Base-by-base conservation (phyloP, 2,888 invertebrate genomes). In the Epicampocera succincta region DNA sequence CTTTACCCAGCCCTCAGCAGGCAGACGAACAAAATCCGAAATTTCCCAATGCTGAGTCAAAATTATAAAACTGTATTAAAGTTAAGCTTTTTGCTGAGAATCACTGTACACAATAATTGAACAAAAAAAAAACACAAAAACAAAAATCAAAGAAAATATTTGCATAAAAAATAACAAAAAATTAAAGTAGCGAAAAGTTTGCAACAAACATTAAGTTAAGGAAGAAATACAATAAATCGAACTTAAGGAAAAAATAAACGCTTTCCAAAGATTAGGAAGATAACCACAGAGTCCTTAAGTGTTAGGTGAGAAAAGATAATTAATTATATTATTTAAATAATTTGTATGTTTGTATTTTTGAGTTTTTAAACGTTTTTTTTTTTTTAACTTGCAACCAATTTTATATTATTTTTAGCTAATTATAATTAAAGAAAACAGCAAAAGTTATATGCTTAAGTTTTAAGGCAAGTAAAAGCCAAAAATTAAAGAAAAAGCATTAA, bases 1-100 rank as follows among this genome's bases (percentile, higher is more conserved):
- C 96, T 0, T 94, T 95, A 56, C 94, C 96, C 58, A 94, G 94
- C 74, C 94, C 94, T 61, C 88, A 88, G 77, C 87, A 87, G 60
- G 87, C 88, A 38, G 87, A 88, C 65, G 76, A 86, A 15, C 84
- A 72, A 54, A 66, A 72, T 25, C 85, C 82, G 6, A 84, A 80
- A 75, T 88, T 89, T 60, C 86, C 86, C 8, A 83, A 76, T 65
- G 85, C 86, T 65, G 89, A 89, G 86, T 89, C 89, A 78, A 89
- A 88, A 85, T 87, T 89, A 86, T 89, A 89, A 88, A 83, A 84
- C 78, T 66, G 65, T 82, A 69, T 65, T 63, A 85, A 21, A 52
- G 52, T 17, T 48, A 54, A 66, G 56, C 63, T 33, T 56, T 71
- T 58, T 66, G 33, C 66, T 60, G 12, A 54, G 46, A 44, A 58